phyloP scores from a whole-genome alignment of 2,113 vertebrate genomes.

The Turdus rufiventris region DNA sequence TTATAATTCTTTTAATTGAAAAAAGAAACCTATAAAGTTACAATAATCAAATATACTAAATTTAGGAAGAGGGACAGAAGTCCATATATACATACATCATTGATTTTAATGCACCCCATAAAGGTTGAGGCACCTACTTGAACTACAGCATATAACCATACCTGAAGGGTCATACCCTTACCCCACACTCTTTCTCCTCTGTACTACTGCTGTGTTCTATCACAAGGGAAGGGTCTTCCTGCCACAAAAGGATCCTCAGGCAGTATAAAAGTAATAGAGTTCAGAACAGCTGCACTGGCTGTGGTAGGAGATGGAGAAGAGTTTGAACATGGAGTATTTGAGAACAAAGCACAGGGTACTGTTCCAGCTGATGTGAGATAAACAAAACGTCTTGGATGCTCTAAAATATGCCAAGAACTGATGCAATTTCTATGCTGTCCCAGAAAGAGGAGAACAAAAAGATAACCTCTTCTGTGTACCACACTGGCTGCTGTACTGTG shows the following conservation, averaged over 20 bases:
- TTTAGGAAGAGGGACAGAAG: neutral
- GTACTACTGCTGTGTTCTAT: neutral
- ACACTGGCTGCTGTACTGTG: neutral
- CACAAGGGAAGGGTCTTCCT: neutral
- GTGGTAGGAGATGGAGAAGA: neutral
- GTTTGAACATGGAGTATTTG: neutral
- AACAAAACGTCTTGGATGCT: neutral
- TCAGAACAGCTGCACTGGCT: neutral
- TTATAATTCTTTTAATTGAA: neutral
- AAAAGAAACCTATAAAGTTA: neutral
- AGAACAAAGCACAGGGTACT: neutral
- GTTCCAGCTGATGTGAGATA: neutral
- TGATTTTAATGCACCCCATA: neutral
- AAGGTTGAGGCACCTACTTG: neutral
- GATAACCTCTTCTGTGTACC: too few species aligned
- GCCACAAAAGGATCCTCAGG: neutral
- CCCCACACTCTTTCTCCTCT: neutral
- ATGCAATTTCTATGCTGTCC: neutral
- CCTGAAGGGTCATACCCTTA: neutral
- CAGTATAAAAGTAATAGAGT: neutral
- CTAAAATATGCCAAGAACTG: neutral
- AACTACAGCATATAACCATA: neutral
- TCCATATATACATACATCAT: neutral
- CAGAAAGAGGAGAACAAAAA: neutral
- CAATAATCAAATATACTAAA: neutral